phyloP scores from a whole-genome alignment of 2,797 vertebrate species.

The Calcarius lapponicus region DNA sequence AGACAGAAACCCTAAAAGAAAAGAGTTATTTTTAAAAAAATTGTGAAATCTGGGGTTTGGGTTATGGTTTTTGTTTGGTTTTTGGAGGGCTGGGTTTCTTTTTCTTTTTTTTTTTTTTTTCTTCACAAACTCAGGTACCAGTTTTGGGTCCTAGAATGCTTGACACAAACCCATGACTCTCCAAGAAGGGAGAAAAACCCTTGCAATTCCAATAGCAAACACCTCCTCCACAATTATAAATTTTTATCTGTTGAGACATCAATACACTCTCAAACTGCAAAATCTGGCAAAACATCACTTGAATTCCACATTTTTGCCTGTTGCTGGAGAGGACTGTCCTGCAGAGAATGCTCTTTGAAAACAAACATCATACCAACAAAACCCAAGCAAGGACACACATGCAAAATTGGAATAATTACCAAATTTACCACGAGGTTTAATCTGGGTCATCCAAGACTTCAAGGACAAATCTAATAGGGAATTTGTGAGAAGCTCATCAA shows the following conservation, averaged over 20 bases:
- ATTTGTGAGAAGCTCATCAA: not conserved
- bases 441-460: not conserved
- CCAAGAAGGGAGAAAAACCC: not conserved
- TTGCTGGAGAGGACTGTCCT: not conserved
- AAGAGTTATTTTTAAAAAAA: not conserved
- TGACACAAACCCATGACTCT: not conserved
- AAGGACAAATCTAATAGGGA: not conserved
- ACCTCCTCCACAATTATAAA: not conserved
- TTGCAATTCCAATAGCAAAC: not conserved
- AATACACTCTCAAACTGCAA: not conserved
- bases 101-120: rapidly evolving
- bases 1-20: not conserved
- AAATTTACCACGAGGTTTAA: not conserved
- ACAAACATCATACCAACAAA: not conserved
- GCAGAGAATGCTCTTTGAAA: not conserved
- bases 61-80: not conserved
- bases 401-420: not conserved
- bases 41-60: rapidly evolving
- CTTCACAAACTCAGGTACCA: not conserved
- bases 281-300: not conserved
- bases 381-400: not conserved
- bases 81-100: not conserved
- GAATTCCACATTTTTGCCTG: not conserved
- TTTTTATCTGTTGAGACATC: not conserved
- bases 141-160: not conserved